Conservation (phyloP, 2,888 invertebrate genomes). For the Argyresthia goedartella region DNA sequence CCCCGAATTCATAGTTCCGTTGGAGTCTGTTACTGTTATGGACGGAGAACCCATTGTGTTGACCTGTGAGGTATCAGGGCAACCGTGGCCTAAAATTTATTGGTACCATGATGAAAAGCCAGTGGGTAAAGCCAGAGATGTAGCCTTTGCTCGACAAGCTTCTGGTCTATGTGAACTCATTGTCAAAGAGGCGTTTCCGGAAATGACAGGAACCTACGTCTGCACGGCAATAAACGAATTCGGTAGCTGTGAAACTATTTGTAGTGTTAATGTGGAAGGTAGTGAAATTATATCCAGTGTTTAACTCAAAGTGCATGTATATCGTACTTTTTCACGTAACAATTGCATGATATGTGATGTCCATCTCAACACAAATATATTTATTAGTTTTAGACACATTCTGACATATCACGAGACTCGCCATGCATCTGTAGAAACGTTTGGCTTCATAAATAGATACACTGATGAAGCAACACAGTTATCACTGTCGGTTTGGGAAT, state of each 20-base stretch:
- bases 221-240: slow-evolving; percentile 86
- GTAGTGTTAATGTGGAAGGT: slow-evolving; percentile 87
- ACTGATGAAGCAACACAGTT: no score
- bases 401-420: slow-evolving; percentile 17
- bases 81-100: slow-evolving; percentile 82
- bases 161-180: slow-evolving; percentile 85
- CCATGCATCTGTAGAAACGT: slow-evolving; percentile 53
- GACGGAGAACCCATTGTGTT: slow-evolving; percentile 89
- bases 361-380: neutral
- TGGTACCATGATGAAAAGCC: slow-evolving; percentile 84
- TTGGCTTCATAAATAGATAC: no score
- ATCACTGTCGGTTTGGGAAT: no score
- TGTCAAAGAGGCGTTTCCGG: slow-evolving; percentile 90
- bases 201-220: slow-evolving; percentile 89
- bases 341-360: slow-evolving; percentile 24
- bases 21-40: slow-evolving; percentile 84
- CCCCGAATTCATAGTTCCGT: slow-evolving; percentile 81
- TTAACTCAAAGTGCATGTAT: neutral
- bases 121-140: slow-evolving; percentile 83
- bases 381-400: neutral
- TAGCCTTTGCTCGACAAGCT: slow-evolving; percentile 78
- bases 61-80: slow-evolving; percentile 79
- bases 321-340: slow-evolving; percentile 16
- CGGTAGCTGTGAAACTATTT: slow-evolving; percentile 84
- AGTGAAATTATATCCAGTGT: slow-evolving; percentile 22